phyloP scores from a whole-genome alignment of 2,888 invertebrate genomes.

The Girardia tigrina region DNA sequence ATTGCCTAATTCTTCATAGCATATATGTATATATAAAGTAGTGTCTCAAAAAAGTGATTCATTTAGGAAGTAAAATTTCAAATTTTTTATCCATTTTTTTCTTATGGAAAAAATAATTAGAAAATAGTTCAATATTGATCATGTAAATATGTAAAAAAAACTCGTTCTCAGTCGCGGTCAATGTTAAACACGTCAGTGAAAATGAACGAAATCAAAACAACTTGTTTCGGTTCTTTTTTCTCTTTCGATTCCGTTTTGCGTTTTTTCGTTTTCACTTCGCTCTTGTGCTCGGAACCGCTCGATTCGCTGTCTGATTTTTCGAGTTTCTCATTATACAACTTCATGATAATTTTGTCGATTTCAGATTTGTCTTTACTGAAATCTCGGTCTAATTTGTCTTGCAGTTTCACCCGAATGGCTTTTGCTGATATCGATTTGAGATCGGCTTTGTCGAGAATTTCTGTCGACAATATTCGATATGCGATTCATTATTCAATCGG shows the following conservation, averaged over 20 bases:
- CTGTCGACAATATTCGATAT: neutral
- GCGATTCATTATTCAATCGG: neutral
- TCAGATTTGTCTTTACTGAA: neutral
- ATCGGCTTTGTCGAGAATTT: neutral
- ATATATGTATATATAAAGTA: no score
- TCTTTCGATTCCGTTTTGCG: neutral
- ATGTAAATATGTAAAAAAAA: no score
- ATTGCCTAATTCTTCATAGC: no score
- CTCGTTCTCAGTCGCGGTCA: no score
- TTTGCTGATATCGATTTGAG: neutral
- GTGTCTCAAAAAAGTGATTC: no score
- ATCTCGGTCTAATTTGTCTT: neutral
- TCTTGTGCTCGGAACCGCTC: neutral
- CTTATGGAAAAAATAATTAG: no score
- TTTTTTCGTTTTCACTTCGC: neutral
- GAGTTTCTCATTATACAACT: conserved; percentile 9
- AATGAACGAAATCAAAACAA: no score
- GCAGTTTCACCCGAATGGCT: neutral
- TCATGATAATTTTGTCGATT: neutral
- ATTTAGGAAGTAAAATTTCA: no score
- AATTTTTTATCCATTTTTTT: no score
- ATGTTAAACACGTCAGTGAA: no score
- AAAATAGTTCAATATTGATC: no score
- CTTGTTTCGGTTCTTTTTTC: neutral
- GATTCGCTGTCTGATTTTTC: neutral